Percentiles rank a stretch among this genome's conserved stretches.
phyloP scores from a whole-genome alignment of 2,888 invertebrate genomes.

The Idaea straminata region DNA sequence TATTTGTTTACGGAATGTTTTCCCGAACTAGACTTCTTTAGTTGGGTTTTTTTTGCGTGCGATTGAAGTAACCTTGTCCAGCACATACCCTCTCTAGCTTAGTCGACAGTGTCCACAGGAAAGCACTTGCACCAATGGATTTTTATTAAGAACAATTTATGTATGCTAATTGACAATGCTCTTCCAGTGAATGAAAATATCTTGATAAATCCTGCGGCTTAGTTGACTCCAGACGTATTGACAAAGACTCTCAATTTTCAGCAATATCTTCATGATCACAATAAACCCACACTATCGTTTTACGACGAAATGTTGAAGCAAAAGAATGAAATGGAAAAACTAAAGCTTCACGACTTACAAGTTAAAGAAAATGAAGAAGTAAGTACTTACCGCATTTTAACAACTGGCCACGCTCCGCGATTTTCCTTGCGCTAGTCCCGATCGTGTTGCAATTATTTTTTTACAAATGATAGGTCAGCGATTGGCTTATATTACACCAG shows the following conservation, averaged over 20 bases:
- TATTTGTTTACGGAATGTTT: too few relatives aligned
- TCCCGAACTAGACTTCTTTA: too few relatives aligned
- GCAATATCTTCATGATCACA: constrained; percentile 89
- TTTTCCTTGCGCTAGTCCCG: too few relatives aligned
- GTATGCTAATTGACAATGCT: not conserved
- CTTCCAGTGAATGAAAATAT: too few relatives aligned
- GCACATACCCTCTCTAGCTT: too few relatives aligned
- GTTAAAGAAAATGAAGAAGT: constrained; percentile 84
- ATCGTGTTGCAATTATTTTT: too few relatives aligned
- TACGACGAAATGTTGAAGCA: constrained; percentile 94
- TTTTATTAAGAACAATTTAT: not conserved
- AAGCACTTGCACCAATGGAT: not conserved
- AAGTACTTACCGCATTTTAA: constrained; percentile 18
- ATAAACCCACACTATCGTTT: constrained; percentile 91
- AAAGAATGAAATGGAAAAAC: constrained; percentile 83
- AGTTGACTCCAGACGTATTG: not conserved
- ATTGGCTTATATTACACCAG: too few relatives aligned
- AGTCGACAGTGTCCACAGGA: too few relatives aligned
- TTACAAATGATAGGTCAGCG: too few relatives aligned
- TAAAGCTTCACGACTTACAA: constrained; percentile 81
- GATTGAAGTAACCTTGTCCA: too few relatives aligned
- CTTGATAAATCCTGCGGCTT: not conserved
- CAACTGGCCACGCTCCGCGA: too few relatives aligned
- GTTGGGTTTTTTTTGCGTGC: not conserved
- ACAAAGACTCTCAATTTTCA: constrained; percentile 45